Evolutionary conservation across 1,140 invertebrate species (phyloP), one percentile per base, ranked within the genome.

Genomic region (Rhopalosiphum padi): DNA sequence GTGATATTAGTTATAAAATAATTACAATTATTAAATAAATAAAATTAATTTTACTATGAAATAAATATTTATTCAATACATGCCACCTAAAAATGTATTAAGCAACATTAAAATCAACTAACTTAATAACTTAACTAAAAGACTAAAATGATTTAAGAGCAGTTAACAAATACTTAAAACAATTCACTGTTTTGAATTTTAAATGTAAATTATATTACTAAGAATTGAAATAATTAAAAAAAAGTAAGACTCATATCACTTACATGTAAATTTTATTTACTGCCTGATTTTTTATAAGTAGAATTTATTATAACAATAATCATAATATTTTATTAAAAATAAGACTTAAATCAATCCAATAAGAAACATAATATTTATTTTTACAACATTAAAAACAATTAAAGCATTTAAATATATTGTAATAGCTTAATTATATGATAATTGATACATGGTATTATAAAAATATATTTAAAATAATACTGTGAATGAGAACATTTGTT

Each of bases 361-460:
- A 35, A 90, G 55, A 90, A 90, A 90, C 37, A 60, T 60, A 48
- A 55, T 55, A 41, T 55, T 4, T 11, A 41, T 43, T 41, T 60
- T 60, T 8, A 60, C 25, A 55, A 37, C n/a, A 89, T 51, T 35
- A 89, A 89, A 89, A 89, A 88, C 8, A 87, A 41, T 25, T 41
- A 41, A 21, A 90, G 35, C 51, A 89, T 89, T 89, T 89, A n/a
- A 89, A 53, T 51, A 89, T 8, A 89, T 89, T 89, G 23, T 37
- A 11, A n/a, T 37, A 89, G 9, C 87, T 89, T 55, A 89, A 51
- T 53, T 48, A n/a, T 86, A 23, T 37, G 18, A 37, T 43, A 30
- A 46, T 68, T 68, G 30, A n/a, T n/a, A n/a, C 25, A 86, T 23
- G 37, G 2, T 37, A 37, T 37, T 30, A 86, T 86, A 86, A 25